These are phyloP conservation scores for Hystrix brachyura DNA, from an alignment of 2,113 vertebrate species.

Conservation along the genomic window DNA sequence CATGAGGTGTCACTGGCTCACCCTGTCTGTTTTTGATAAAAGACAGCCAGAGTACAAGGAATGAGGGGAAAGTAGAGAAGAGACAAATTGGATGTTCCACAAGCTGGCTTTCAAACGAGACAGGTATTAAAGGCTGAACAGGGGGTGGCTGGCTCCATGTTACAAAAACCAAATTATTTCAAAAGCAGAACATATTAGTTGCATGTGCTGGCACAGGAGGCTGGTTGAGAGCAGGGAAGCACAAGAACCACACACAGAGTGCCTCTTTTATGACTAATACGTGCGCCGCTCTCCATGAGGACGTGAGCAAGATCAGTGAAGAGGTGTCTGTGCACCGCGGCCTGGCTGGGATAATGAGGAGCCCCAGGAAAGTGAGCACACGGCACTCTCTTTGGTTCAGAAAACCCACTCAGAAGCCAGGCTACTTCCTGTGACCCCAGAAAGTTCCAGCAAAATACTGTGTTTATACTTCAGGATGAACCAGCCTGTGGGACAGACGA, in stretches of 20 bases:
- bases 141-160: not conserved
- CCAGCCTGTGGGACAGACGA: constrained; percentile 14
- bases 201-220: not conserved
- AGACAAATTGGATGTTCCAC: constrained; percentile 56
- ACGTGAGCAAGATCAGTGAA: not conserved
- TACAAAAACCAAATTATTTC: constrained; percentile 21
- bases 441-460: not conserved
- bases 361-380: not conserved
- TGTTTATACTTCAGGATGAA: not conserved
- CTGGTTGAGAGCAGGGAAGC: not conserved
- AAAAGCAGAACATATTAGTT: not conserved
- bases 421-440: not conserved
- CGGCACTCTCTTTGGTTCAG: not conserved
- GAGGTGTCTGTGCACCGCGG: not conserved
- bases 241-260: not conserved
- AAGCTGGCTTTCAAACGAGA: constrained; percentile 49
- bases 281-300: not conserved
- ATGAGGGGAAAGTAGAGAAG: not conserved
- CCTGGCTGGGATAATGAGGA: not conserved
- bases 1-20: constrained; percentile 45
- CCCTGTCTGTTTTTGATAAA: constrained; percentile 3
- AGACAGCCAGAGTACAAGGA: not conserved
- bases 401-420: not conserved
- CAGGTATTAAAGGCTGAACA: not conserved
- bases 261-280: not conserved